These are phyloP conservation scores for Epicampocera succincta DNA, from an alignment of 2,888 invertebrate species.

Conservation along the genomic window DNA sequence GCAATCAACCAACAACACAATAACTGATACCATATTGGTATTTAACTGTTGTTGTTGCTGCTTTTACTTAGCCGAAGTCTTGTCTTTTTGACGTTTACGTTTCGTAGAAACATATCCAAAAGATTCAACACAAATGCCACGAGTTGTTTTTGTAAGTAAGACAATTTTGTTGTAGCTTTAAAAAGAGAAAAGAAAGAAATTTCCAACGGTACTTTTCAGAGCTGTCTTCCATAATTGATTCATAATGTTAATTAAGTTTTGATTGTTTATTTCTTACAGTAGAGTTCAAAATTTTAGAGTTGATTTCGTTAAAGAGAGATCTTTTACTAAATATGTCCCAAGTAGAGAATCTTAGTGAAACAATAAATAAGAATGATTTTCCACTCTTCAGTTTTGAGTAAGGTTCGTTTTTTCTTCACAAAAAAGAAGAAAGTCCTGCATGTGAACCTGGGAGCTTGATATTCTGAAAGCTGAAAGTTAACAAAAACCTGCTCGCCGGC, in stretches of 20 bases:
- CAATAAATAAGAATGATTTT: too few relatives aligned
- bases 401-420: too few relatives aligned
- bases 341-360: too few relatives aligned
- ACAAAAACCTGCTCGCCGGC: too few relatives aligned
- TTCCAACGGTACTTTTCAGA: slow-evolving; percentile 77
- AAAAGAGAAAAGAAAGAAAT: slow-evolving; percentile 77
- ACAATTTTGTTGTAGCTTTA: slow-evolving; percentile 16
- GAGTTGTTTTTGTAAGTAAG: slow-evolving; percentile 14
- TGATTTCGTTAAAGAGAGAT: too few relatives aligned
- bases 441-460: too few relatives aligned
- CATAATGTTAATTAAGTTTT: slow-evolving; percentile 32
- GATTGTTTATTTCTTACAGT: slow-evolving; percentile 16
- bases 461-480: too few relatives aligned
- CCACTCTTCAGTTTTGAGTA: too few relatives aligned
- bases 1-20: slow-evolving; percentile 50
- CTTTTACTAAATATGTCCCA: too few relatives aligned
- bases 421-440: too few relatives aligned
- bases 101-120: slow-evolving; percentile 5
- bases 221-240: slow-evolving; percentile 50
- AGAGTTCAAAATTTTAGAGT: slow-evolving; percentile 8
- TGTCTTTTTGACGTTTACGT: slow-evolving; percentile 52
- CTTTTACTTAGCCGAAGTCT: slow-evolving; percentile 42
- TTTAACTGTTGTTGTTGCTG: slow-evolving; percentile 53
- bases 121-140: slow-evolving; percentile 1
- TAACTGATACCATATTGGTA: slow-evolving; percentile 46